These are phyloP conservation scores for Neodiprion fabricii DNA, from an alignment of 1,140 invertebrate species.

Conservation along the genomic window DNA sequence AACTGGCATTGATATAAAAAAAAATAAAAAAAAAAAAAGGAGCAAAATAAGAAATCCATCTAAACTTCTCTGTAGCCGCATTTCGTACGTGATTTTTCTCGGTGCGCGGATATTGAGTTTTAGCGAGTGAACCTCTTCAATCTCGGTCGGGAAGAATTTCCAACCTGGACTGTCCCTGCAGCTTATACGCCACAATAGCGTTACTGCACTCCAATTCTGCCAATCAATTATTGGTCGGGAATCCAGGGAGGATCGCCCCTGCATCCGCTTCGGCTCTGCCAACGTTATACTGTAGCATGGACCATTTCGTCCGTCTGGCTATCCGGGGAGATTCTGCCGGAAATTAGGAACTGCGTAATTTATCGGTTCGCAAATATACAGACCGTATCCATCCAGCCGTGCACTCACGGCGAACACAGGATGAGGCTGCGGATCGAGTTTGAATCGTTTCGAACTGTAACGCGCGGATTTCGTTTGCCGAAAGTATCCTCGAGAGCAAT, in stretches of 20 bases:
- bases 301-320: no score
- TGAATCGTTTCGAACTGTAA: background rate
- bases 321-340: conserved; percentile 9
- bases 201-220: background rate
- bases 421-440: no score
- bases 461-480: conserved; percentile 5
- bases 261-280: no score
- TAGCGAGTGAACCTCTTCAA: no score
- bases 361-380: background rate
- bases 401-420: no score
- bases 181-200: background rate
- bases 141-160: background rate
- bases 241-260: background rate
- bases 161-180: background rate
- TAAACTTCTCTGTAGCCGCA: no score
- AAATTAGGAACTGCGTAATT: conserved; percentile 33
- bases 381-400: background rate
- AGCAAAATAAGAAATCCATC: no score
- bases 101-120: no score
- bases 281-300: no score
- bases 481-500: conserved; percentile 14
- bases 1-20: no score
- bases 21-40: no score
- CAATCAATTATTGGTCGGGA: background rate
- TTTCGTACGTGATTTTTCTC: no score